phyloP scores from a whole-genome alignment of 2,113 vertebrate species.

The Camelus bactrianus region DNA sequence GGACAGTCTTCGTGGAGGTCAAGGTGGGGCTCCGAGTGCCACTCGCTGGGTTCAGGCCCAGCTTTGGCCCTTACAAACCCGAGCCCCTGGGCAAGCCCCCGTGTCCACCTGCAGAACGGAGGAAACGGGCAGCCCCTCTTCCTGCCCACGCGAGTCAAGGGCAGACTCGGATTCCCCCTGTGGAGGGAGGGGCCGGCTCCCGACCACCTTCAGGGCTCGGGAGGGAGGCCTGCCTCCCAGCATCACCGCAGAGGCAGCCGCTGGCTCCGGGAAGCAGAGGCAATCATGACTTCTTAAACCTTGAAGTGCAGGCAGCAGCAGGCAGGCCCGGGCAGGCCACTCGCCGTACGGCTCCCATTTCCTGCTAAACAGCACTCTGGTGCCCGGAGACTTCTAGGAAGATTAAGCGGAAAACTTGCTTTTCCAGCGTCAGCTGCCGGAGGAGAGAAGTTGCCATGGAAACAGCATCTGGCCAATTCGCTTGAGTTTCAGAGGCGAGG shows the following conservation, averaged over 20 bases:
- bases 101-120: background rate
- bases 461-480: conserved; percentile 84
- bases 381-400: conserved; percentile 80
- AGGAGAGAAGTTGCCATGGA: conserved; percentile 84
- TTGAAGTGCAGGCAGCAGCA: rapidly evolving
- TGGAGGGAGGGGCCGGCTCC: background rate
- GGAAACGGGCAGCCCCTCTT: background rate
- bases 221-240: no score
- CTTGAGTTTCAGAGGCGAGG: conserved; percentile 67
- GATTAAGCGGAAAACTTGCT: conserved; percentile 80
- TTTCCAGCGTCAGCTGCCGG: conserved; percentile 67
- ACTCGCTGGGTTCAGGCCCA: rapidly evolving
- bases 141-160: background rate
- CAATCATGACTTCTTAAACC: rapidly evolving
- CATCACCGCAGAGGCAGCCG: rapidly evolving
- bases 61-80: background rate
- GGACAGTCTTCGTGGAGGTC: rapidly evolving
- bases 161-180: rapidly evolving
- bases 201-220: rapidly evolving
- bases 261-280: background rate
- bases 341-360: background rate
- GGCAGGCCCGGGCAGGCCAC: background rate
- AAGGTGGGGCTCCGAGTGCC: rapidly evolving
- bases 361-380: conserved; percentile 68
- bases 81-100: background rate